Base-by-base conservation (phyloP, 1,140 invertebrate genomes). In the Amphibalanus amphitrite region DNA sequence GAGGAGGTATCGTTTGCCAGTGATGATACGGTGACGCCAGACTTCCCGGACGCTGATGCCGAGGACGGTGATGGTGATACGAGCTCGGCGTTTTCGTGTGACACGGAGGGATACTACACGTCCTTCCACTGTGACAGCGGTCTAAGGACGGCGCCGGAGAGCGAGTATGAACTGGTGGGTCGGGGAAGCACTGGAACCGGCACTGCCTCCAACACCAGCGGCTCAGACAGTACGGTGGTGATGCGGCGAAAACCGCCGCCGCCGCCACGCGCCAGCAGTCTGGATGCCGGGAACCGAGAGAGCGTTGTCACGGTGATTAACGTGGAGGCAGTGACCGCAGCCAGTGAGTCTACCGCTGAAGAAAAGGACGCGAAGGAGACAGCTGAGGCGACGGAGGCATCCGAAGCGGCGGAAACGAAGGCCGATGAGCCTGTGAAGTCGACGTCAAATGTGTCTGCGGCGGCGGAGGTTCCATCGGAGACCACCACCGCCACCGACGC, bases 51-150 rank as follows among this genome's bases (percentile, higher is more conserved):
- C 73, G 90, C 33, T 15, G 33, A 38, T 15, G 33, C 33, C 33
- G 33, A 38, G 33, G 33, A 38, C 33, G 33, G 33, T 15, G 33
- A 92, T 78, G 92, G 95, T 77, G 93, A 95, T 80, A 93, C 89
- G 6, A 92, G 90, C 76, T 95, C 93, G 0, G 91, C 93, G 68
- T 96, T 95, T 80, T 95, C 93, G 6, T 93, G 93, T 77, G 95
- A 97, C 78, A 95, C 93, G 23, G 95, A 97, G 80, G 94, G 95
- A 20, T 97, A 97, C 79, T 97, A 96, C 79, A 97, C 95, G 0
- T 96, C 93, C 20, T 97, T 97, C 82, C 93, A 97, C 79, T 88
- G 94, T 83, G 95, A 97, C 80, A 95, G 92, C 71, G 95, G 94
- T 0, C 79, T 97, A 67, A 92, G 93, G 70, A 23, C 65, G 17